Conservation (phyloP, 1,140 invertebrate species). For the Yoshiicerus persimilis region DNA sequence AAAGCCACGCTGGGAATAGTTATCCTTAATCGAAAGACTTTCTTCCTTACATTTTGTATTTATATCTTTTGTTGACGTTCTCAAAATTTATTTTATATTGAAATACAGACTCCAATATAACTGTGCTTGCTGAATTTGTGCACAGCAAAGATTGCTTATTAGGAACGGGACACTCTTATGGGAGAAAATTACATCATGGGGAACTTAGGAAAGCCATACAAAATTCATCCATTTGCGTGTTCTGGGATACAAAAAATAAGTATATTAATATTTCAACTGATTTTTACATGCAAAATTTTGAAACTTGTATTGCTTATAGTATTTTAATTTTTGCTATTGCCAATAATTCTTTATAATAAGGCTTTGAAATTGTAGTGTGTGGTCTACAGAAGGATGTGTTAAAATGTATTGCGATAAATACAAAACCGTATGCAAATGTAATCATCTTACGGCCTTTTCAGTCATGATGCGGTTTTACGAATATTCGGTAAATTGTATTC, state of each 20-base stretch:
- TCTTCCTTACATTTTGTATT: too few species aligned
- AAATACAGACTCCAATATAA: background rate
- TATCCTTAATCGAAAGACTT: too few species aligned
- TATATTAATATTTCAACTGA: background rate
- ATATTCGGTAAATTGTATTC: background rate
- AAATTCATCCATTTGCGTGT: background rate
- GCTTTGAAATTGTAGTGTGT: background rate
- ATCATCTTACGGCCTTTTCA: background rate
- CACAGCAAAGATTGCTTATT: too few species aligned
- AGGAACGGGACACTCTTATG: too few species aligned
- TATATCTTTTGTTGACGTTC: too few species aligned
- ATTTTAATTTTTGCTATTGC: too few species aligned
- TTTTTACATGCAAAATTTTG: background rate
- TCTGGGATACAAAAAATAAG: background rate
- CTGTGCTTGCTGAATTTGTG: background rate
- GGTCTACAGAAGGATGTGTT: background rate
- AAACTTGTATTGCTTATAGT: too few species aligned
- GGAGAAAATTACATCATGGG: background rate
- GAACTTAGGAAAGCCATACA: background rate
- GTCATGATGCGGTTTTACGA: background rate
- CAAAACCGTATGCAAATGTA: background rate
- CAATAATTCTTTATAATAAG: too few species aligned
- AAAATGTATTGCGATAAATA: background rate
- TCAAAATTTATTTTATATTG: too few species aligned
- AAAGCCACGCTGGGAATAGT: too few species aligned